These are phyloP conservation scores for Portunus trituberculatus DNA, from an alignment of 1,140 invertebrate species.

Conservation along the genomic window DNA sequence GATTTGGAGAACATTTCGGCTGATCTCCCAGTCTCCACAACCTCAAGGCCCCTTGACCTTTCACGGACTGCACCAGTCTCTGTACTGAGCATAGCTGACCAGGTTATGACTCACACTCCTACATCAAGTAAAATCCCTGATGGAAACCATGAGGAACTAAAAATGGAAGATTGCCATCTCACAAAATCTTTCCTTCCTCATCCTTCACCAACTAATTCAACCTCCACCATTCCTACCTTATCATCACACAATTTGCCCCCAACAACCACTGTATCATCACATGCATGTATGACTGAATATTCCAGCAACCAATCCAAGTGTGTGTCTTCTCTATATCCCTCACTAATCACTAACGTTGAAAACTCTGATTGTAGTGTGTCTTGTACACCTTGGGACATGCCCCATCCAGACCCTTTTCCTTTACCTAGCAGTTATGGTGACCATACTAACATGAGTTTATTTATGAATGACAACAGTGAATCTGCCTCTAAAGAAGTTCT, in stretches of 20 bases:
- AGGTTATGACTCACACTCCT: not conserved
- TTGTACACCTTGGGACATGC: not conserved
- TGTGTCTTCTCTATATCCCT: not conserved
- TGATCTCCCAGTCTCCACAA: constrained; percentile 32
- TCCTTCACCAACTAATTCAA: not conserved
- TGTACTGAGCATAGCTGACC: not conserved
- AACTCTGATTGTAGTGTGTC: not conserved
- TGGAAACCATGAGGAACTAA: not conserved
- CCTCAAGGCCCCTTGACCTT: not conserved
- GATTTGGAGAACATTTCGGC: constrained; percentile 55
- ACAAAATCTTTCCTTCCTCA: not conserved
- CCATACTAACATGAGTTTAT: not conserved
- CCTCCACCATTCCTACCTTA: not conserved
- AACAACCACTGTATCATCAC: not conserved
- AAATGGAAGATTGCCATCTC: not conserved
- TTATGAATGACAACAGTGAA: not conserved
- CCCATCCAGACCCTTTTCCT: not conserved
- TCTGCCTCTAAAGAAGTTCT: not conserved
- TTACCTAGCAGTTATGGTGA: not conserved
- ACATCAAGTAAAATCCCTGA: not conserved
- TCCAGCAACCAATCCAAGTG: not conserved
- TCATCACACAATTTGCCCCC: not conserved
- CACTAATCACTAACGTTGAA: not conserved
- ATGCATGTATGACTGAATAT: not conserved
- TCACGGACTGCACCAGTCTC: not conserved